Conservation (phyloP, 2,888 invertebrate species). For the Pterobdella sp. region DNA sequence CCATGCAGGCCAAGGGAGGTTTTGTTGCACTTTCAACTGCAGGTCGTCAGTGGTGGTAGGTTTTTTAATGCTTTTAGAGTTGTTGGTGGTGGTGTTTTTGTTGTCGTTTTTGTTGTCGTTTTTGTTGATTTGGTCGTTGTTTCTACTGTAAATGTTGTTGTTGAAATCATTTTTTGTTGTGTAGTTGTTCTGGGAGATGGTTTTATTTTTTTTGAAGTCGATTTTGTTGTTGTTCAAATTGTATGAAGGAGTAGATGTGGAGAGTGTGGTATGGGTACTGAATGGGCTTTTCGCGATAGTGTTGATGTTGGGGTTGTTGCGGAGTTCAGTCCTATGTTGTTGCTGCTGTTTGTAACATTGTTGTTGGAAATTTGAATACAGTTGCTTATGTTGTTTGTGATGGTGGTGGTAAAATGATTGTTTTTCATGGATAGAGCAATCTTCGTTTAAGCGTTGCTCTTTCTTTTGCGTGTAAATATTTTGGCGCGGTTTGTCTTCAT, state of each 20-base stretch:
- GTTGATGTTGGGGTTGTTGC: neutral
- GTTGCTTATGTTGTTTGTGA: neutral
- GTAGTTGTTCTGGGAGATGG: neutral
- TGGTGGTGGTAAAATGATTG: neutral
- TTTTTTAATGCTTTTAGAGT: neutral
- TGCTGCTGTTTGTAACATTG: constrained; percentile 5
- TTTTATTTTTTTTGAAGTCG: neutral
- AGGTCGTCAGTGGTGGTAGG: neutral
- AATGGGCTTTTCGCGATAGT: neutral
- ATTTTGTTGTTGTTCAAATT: neutral
- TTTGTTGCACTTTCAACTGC: neutral
- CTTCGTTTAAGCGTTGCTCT: neutral
- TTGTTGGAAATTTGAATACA: neutral
- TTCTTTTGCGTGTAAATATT: neutral
- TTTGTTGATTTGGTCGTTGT: constrained; percentile 17
- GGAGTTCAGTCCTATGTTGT: neutral
- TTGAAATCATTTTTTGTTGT: neutral
- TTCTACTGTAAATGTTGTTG: neutral
- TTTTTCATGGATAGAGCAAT: neutral
- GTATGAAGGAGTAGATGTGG: neutral
- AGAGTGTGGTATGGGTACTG: neutral
- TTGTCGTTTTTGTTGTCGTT: constrained; percentile 12
- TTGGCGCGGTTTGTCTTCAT: neutral
- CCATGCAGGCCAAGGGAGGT: constrained; percentile 76
- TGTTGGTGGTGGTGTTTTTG: constrained; percentile 9